Conservation (phyloP, 1,140 invertebrate genomes). For the Drosophila paulistorum region DNA sequence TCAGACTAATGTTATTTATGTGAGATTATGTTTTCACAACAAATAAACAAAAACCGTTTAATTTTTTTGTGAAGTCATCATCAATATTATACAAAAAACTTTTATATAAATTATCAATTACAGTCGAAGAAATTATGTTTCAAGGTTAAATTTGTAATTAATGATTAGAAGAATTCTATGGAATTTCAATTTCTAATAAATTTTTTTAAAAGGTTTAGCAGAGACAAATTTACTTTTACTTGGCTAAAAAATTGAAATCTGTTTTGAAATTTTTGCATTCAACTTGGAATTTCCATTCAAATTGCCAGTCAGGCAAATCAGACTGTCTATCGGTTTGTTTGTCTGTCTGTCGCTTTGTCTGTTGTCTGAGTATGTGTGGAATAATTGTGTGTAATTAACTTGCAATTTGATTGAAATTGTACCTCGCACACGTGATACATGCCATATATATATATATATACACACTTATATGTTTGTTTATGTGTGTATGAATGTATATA, state of each 20-base stretch:
- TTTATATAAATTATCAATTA: too few species aligned
- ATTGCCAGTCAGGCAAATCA: constrained; percentile 15
- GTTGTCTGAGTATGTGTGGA: constrained; percentile 39
- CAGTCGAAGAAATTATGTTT: not conserved
- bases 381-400: constrained; percentile 78
- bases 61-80: not conserved
- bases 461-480: too few species aligned
- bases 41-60: too few species aligned
- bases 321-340: not conserved
- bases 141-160: not conserved
- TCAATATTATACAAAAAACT: too few species aligned
- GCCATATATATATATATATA: not conserved
- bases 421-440: constrained; percentile 41
- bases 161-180: not conserved
- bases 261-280: not conserved
- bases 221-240: not conserved
- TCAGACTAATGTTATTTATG: not conserved
- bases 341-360: constrained; percentile 10
- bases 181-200: too few species aligned
- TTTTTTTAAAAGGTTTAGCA: not conserved
- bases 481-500: constrained; percentile 23
- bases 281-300: constrained; percentile 14
- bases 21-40: too few species aligned
- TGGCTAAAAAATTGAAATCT: constrained; percentile 3
- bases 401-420: constrained; percentile 80